Evolutionary conservation across 1,140 invertebrate species (phyloP), one percentile per base, ranked within the genome.

Genomic region (Panulirus ornatus): DNA sequence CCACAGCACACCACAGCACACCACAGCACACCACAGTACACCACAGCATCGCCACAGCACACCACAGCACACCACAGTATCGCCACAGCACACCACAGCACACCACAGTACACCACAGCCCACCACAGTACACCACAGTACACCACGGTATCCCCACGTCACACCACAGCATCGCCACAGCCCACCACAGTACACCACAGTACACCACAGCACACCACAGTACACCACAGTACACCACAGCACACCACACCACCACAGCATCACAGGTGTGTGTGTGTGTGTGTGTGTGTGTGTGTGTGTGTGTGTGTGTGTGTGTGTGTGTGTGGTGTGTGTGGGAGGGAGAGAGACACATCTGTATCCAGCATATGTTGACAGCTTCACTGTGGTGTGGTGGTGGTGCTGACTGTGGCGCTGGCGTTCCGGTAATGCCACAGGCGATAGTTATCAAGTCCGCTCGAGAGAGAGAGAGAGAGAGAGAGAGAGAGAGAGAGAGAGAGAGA

Each of bases 1-100:
- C n/a, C 22, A 71, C 71, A 75, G 30, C 71, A 75, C 34, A 75
- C 71, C 71, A 75, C 27, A 75, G 71, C 30, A 75, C 71, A 34
- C 71, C 34, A 75, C 30, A 75, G 71, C 0, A 34, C 71, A 38
- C 71, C 71, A 22, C n/a, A 75, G 71, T n/a, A 75, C 34, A 36
- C 71, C 71, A 36, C 71, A 75, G 66, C 66, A 71, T 14, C 5
- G 5, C 16, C 70, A 73, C 70, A 73, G 16, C 70, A 73, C 30
- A 73, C 16, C 70, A 73, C 70, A 73, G 70, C 70, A 34, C 70
- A 9, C 70, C 30, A 34, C 70, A 6, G 22, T 22, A n/a, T 27
- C 63, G 22, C 63, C 63, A 70, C 63, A 70, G 22, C 16, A 70
- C 63, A 27, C 3, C 63, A 70, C 63, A 70, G 5, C 63, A 34